phyloP scores from a whole-genome alignment of 1,140 invertebrate species.

The Thrips palmi region DNA sequence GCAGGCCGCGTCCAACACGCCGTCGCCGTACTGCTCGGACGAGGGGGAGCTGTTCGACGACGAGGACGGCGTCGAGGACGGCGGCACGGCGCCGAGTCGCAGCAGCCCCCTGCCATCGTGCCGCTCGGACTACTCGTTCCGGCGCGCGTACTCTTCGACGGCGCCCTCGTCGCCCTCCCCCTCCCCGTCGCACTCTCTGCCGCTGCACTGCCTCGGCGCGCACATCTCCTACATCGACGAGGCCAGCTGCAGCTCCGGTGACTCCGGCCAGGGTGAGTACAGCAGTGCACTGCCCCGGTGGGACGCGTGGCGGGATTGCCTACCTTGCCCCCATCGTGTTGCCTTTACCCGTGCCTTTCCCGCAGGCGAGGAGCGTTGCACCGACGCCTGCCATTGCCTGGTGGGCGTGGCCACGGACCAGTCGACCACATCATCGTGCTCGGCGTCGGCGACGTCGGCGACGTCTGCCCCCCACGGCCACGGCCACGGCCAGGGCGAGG shows the following conservation, averaged over 20 bases:
- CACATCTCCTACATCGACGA: constrained; percentile 19
- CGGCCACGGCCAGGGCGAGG: constrained; percentile 20
- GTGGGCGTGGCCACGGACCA: constrained; percentile 3
- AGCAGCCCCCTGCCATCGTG: constrained; percentile 12
- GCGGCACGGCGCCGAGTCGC: constrained; percentile 7
- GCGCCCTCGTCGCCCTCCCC: constrained; percentile 11
- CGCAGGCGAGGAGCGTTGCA: background rate
- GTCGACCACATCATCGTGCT: constrained; percentile 24
- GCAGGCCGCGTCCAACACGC: constrained; percentile 1
- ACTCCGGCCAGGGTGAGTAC: constrained; percentile 10
- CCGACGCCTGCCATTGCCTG: constrained; percentile 6
- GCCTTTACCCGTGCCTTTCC: background rate
- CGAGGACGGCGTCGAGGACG: constrained; percentile 7
- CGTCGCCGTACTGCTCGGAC: constrained; percentile 4
- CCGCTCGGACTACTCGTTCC: constrained; percentile 12
- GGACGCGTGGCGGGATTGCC: constrained; percentile 5
- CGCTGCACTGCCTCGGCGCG: constrained; percentile 10
- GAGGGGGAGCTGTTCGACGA: constrained; percentile 9
- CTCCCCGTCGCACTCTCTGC: constrained; percentile 11
- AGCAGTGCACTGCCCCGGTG: constrained; percentile 1
- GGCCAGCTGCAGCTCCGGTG: constrained; percentile 8
- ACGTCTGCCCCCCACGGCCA: constrained; percentile 21
- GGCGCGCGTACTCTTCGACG: constrained; percentile 12
- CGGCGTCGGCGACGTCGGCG: constrained; percentile 20
- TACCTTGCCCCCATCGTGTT: background rate